Conservation (phyloP, 2,888 invertebrate genomes). For the Idaea biselata region DNA sequence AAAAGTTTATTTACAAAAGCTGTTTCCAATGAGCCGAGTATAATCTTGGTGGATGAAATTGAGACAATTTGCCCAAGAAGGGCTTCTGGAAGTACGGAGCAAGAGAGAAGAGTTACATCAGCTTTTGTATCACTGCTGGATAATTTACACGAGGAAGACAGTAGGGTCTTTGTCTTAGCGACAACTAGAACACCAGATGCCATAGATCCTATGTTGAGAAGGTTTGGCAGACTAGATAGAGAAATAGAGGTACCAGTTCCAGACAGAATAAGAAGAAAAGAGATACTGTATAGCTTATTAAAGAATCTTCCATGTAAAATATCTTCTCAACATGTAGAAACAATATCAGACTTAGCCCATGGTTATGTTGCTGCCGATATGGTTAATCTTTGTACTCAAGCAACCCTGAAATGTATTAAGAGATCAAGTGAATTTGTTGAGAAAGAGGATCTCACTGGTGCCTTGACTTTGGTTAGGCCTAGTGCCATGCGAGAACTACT, state of each 20-base stretch:
- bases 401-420: slow-evolving; percentile 83
- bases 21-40: slow-evolving; percentile 84
- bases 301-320: slow-evolving; percentile 78
- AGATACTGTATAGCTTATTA: slow-evolving; percentile 86
- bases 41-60: slow-evolving; percentile 92
- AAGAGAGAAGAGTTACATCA: slow-evolving; percentile 86
- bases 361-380: slow-evolving; percentile 96
- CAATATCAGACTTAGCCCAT: slow-evolving; percentile 87
- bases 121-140: slow-evolving; percentile 83
- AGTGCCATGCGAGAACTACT: slow-evolving; percentile 95
- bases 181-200: slow-evolving; percentile 89
- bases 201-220: slow-evolving; percentile 86
- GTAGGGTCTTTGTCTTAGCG: slow-evolving; percentile 85
- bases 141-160: slow-evolving; percentile 73
- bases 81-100: slow-evolving; percentile 80
- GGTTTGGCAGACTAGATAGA: slow-evolving; percentile 90
- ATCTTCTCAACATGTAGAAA: slow-evolving; percentile 75
- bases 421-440: slow-evolving; percentile 53
- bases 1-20: slow-evolving; percentile 85
- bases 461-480: slow-evolving; percentile 87
- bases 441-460: slow-evolving; percentile 81
- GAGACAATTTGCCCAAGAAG: slow-evolving; percentile 88
- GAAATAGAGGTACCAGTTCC: slow-evolving; percentile 91
- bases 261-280: slow-evolving; percentile 81
- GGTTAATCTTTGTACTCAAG: slow-evolving; percentile 87